A percentile compares a stretch with the other conserved stretches of the same genome.
These are phyloP conservation scores for Sebastolobus alascanus DNA, from an alignment of 2,797 vertebrate species.

Conservation along the genomic window DNA sequence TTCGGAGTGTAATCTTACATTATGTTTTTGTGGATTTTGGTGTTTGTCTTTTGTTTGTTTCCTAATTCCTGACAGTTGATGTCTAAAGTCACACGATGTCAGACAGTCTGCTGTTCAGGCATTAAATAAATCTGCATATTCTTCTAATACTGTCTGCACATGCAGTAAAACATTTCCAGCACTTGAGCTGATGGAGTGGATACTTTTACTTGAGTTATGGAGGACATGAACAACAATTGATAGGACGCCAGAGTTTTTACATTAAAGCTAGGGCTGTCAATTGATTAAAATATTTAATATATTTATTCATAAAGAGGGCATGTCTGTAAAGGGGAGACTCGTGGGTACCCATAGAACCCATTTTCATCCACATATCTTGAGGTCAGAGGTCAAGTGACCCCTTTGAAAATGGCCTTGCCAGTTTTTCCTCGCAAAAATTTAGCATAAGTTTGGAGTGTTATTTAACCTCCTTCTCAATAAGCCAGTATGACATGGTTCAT, in stretches of 20 bases:
- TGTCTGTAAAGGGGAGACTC: too few relatives aligned
- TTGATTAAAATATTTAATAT: too few relatives aligned
- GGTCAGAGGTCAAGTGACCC: too few relatives aligned
- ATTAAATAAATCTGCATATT: constrained; percentile 22
- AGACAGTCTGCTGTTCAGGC: constrained; percentile 22
- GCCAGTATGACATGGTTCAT: too few relatives aligned
- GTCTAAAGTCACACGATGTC: constrained; percentile 8
- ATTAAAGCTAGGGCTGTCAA: too few relatives aligned
- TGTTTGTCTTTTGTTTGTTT: constrained; percentile 45
- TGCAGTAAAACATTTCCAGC: background rate
- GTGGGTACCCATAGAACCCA: too few relatives aligned
- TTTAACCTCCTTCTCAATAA: too few relatives aligned
- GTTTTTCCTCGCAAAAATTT: too few relatives aligned
- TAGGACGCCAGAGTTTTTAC: background rate
- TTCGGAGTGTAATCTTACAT: constrained; percentile 64
- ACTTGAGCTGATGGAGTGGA: background rate
- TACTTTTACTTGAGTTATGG: background rate
- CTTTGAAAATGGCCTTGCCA: too few relatives aligned
- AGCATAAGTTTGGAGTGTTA: too few relatives aligned
- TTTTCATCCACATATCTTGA: too few relatives aligned
- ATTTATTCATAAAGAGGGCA: too few relatives aligned
- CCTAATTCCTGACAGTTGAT: constrained; percentile 34
- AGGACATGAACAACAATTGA: background rate
- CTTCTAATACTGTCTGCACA: background rate
- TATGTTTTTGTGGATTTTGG: constrained; percentile 68